phyloP scores from a whole-genome alignment of 2,888 invertebrate genomes.

The Anagyrus pseudococci region DNA sequence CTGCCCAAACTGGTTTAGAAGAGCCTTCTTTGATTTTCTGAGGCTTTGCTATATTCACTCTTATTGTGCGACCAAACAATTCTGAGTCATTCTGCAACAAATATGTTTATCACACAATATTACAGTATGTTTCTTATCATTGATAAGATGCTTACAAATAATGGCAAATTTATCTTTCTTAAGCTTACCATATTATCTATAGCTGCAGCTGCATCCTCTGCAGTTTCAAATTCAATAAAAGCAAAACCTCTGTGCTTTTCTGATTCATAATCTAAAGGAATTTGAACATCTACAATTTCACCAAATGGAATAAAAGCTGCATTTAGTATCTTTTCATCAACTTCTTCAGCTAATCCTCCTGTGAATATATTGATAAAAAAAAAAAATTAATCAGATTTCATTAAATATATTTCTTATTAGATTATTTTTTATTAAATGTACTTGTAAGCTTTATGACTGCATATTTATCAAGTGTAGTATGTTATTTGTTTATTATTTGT shows the following conservation, averaged over 20 bases:
- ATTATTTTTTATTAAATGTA: not conserved
- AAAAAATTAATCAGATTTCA: not conserved
- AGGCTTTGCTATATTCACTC: slow-evolving; percentile 97
- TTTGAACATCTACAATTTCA: slow-evolving; percentile 96
- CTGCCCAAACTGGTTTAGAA: slow-evolving; percentile 95
- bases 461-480: not conserved
- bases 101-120: slow-evolving; percentile 9
- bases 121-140: not conserved
- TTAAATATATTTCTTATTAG: not conserved
- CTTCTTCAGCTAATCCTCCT: slow-evolving; percentile 91
- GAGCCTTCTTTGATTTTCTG: slow-evolving; percentile 96
- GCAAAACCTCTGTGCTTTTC: slow-evolving; percentile 99
- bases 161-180: not conserved
- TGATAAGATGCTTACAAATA: slow-evolving; percentile 14
- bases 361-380: not conserved
- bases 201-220: slow-evolving; percentile 98
- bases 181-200: slow-evolving; percentile 94
- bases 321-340: slow-evolving; percentile 92
- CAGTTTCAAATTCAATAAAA: slow-evolving; percentile 96
- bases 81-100: slow-evolving; percentile 89
- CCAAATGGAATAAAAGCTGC: slow-evolving; percentile 99
- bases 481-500: not conserved
- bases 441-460: not conserved
- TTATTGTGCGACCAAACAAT: slow-evolving; percentile 92
- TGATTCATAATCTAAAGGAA: slow-evolving; percentile 96